A percentile compares a stretch with the other conserved stretches of the same genome.
Evolutionary conservation across 1,140 invertebrate genomes (phyloP).

Genomic region (Cyclargus thomasi): DNA sequence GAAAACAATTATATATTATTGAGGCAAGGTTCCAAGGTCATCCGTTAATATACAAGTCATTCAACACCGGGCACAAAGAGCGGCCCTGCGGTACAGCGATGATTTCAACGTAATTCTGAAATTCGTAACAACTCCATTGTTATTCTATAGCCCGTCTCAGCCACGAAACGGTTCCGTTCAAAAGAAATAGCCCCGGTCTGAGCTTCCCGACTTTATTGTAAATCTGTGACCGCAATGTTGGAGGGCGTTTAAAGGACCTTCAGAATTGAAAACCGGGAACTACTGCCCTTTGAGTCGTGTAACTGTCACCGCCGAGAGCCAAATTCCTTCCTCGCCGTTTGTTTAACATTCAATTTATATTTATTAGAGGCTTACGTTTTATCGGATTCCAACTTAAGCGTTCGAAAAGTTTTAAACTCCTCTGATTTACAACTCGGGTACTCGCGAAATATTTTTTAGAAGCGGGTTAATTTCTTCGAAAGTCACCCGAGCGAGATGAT

Average conservation of each 20-base stretch:
- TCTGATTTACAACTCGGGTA: neutral
- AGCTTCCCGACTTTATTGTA: conserved; percentile 42
- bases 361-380: neutral
- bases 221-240: conserved; percentile 46
- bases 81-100: conserved; percentile 23
- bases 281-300: conserved; percentile 22
- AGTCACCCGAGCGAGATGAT: neutral
- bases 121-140: conserved; percentile 33
- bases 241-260: conserved; percentile 28
- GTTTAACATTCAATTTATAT: neutral
- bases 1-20: too few species aligned
- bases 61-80: neutral
- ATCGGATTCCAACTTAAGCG: neutral
- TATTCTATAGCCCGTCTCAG: conserved; percentile 33
- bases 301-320: conserved; percentile 8
- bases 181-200: conserved; percentile 38
- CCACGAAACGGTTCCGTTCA: conserved; percentile 34
- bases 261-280: conserved; percentile 28
- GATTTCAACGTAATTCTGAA: conserved; percentile 23
- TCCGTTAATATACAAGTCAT: neutral
- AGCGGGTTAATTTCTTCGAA: conserved; percentile 2
- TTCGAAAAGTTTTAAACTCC: neutral
- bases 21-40: neutral
- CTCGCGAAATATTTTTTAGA: neutral
- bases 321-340: neutral